phyloP scores from a whole-genome alignment of 2,113 vertebrate species.

The Corvus hawaiiensis region DNA sequence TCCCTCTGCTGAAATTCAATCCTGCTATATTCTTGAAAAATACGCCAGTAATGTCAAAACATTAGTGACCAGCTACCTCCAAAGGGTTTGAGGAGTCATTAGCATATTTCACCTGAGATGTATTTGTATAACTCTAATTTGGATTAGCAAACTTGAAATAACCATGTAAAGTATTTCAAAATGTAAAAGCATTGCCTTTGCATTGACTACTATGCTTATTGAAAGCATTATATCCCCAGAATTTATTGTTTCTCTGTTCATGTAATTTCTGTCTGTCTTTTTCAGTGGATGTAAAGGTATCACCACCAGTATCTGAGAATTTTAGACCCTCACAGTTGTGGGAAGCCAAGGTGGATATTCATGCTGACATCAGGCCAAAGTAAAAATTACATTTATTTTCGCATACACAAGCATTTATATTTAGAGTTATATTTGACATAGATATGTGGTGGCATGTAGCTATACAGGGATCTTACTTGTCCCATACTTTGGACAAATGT shows the following conservation, averaged over 20 bases:
- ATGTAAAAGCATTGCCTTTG: neutral
- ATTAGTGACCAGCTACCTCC: neutral
- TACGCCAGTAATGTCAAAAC: neutral
- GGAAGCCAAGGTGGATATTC: constrained; percentile 20
- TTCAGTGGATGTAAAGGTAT: constrained; percentile 48
- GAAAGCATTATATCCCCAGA: neutral
- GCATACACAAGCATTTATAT: neutral
- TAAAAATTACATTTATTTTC: neutral
- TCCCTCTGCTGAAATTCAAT: neutral
- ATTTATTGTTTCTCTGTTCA: neutral
- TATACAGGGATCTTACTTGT: neutral
- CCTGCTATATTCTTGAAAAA: neutral
- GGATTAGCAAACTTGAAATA: neutral
- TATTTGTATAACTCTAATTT: neutral
- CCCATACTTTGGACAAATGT: neutral
- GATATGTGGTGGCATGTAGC: neutral
- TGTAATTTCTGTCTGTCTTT: neutral
- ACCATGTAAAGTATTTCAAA: neutral
- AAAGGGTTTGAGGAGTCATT: neutral
- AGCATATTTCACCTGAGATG: neutral
- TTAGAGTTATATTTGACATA: neutral
- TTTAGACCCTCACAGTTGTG: constrained; percentile 35
- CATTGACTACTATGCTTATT: neutral
- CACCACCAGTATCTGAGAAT: neutral
- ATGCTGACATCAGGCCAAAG: constrained; percentile 54